phyloP scores from a whole-genome alignment of 2,888 invertebrate genomes.

The Liopterus haemorrhoidalis region DNA sequence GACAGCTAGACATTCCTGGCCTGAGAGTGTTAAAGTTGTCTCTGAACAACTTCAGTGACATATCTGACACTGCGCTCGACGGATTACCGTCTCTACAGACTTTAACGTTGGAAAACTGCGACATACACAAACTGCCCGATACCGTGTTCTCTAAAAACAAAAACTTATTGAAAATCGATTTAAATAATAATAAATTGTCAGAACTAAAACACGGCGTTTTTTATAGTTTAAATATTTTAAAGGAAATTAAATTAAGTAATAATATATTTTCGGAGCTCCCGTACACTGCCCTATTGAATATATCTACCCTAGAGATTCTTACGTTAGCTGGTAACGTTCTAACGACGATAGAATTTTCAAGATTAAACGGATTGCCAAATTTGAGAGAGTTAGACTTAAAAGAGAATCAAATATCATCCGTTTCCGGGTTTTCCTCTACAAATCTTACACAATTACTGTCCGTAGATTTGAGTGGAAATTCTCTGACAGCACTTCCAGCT shows the following conservation, averaged over 20 bases:
- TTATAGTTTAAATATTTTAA: constrained; percentile 64
- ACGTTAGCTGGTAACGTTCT: constrained; percentile 64
- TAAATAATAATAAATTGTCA: constrained; percentile 64
- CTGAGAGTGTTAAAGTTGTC: constrained; percentile 66
- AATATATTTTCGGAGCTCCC: constrained; percentile 73
- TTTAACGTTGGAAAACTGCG: constrained; percentile 62
- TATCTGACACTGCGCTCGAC: constrained; percentile 65
- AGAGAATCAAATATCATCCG: constrained; percentile 66
- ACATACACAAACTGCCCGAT: constrained; percentile 62
- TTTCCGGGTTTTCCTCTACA: constrained; percentile 71
- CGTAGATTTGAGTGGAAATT: constrained; percentile 71
- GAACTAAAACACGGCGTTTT: constrained; percentile 68
- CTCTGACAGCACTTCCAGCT: constrained; percentile 67
- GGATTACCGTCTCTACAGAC: constrained; percentile 73
- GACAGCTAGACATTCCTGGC: constrained; percentile 70
- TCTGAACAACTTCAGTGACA: constrained; percentile 69
- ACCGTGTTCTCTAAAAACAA: constrained; percentile 71
- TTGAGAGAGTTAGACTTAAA: constrained; percentile 69
- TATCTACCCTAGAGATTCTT: constrained; percentile 67
- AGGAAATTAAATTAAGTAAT: constrained; percentile 67
- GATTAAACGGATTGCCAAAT: constrained; percentile 67
- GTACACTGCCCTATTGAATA: constrained; percentile 69
- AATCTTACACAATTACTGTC: constrained; percentile 67
- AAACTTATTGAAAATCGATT: constrained; percentile 65
- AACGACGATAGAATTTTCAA: constrained; percentile 67